Evolutionary conservation across 2,888 invertebrate genomes (phyloP).

Genomic region (Euphydryas editha): DNA sequence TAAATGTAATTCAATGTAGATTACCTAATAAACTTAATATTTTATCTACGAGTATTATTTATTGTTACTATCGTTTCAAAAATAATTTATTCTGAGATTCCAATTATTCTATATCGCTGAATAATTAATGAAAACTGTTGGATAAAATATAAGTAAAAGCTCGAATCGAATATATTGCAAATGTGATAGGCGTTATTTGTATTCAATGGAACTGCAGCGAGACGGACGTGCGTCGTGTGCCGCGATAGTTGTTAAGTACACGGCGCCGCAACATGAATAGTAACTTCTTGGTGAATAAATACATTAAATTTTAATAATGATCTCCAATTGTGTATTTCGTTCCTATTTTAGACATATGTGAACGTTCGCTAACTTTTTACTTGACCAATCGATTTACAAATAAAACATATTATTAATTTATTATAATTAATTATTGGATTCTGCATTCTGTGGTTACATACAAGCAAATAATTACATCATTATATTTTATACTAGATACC

Average conservation of each 20-base stretch:
- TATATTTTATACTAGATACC: no score
- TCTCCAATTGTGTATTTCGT: background rate
- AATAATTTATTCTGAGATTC: background rate
- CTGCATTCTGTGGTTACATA: background rate
- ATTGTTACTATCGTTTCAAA: slow-evolving; percentile 1
- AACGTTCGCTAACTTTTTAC: background rate
- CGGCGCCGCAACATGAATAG: slow-evolving; percentile 59
- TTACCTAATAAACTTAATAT: no score
- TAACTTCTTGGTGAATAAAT: slow-evolving; percentile 49
- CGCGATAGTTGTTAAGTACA: slow-evolving; percentile 59
- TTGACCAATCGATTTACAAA: no score
- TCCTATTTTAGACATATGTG: background rate
- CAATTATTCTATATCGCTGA: background rate
- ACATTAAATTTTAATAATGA: slow-evolving; percentile 18
- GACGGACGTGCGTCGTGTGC: slow-evolving; percentile 80
- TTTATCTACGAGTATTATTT: background rate
- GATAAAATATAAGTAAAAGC: slow-evolving; percentile 19
- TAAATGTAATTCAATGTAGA: no score
- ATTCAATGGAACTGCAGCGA: slow-evolving; percentile 62
- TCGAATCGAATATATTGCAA: slow-evolving; percentile 25
- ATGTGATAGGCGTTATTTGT: slow-evolving; percentile 46
- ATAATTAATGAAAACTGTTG: background rate
- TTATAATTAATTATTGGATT: no score
- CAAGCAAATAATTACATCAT: background rate
- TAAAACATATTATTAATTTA: background rate